Evolutionary conservation across 2,888 invertebrate species (phyloP).

Genomic region (Drosophila austrosaltans): DNA sequence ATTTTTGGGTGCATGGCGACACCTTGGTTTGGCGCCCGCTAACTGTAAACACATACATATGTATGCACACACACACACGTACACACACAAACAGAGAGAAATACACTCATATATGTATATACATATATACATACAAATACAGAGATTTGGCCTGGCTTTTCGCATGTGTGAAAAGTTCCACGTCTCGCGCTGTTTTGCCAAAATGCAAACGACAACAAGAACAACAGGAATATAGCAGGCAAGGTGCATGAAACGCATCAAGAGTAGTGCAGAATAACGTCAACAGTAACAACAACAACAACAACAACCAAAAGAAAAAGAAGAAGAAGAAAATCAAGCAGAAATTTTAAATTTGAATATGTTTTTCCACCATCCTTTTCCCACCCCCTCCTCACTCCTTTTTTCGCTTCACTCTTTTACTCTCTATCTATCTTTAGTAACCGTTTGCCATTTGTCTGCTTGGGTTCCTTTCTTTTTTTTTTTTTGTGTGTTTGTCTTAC

Average conservation of each 20-base stretch:
- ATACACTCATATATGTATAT: conserved; percentile 66
- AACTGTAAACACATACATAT: conserved; percentile 76
- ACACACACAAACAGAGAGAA: conserved; percentile 33
- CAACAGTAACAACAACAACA: neutral
- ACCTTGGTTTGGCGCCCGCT: conserved; percentile 78
- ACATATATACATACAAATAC: neutral
- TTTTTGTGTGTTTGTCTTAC: conserved; percentile 58
- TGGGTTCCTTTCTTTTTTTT: conserved; percentile 32
- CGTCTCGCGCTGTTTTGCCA: conserved; percentile 72
- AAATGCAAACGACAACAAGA: conserved; percentile 69
- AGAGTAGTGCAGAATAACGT: neutral
- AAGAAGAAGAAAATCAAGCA: conserved; percentile 67
- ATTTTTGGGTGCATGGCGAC: conserved; percentile 77
- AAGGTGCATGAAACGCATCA: neutral
- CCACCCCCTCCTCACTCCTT: conserved; percentile 8
- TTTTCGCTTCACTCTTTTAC: conserved; percentile 3
- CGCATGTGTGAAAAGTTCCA: conserved; percentile 73
- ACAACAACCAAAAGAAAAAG: conserved; percentile 5
- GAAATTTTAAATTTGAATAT: conserved; percentile 77
- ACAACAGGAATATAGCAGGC: conserved; percentile 2
- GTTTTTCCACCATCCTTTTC: conserved; percentile 61
- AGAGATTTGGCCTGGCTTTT: conserved; percentile 30
- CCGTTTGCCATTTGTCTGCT: conserved; percentile 71
- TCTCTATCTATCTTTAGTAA: conserved; percentile 18
- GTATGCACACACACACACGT: conserved; percentile 36